Conservation (phyloP, 1,140 invertebrate genomes). For the Drosophila pruinosa region DNA sequence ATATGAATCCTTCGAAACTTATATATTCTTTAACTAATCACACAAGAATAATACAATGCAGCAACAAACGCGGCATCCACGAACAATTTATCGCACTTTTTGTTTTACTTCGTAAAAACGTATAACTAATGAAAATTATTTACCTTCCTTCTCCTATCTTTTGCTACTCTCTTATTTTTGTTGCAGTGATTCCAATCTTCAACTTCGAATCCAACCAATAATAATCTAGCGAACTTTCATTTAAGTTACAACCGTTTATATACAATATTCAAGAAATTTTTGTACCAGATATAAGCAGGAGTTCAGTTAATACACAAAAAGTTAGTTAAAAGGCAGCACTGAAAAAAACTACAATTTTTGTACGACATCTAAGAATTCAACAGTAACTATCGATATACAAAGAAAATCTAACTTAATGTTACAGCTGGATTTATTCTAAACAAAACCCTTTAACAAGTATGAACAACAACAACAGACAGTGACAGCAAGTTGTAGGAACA, state of each 20-base stretch:
- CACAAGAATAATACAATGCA: neutral
- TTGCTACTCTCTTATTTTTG: constrained; percentile 18
- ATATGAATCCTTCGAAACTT: constrained; percentile 9
- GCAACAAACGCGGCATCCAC: neutral
- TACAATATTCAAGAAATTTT: constrained; percentile 54
- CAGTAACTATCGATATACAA: constrained; percentile 23
- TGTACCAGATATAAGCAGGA: constrained; percentile 50
- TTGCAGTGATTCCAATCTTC: constrained; percentile 70
- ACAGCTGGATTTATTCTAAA: constrained; percentile 19
- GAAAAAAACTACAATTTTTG: constrained; percentile 28
- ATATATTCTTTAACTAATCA: constrained; percentile 16
- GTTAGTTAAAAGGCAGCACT: constrained; percentile 23
- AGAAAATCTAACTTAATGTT: neutral
- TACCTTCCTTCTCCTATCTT: neutral
- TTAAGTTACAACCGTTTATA: constrained; percentile 31
- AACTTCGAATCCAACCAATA: constrained; percentile 60
- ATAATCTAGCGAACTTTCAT: constrained; percentile 56
- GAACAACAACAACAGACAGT: constrained; percentile 18
- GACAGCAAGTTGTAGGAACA: neutral
- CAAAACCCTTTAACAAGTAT: constrained; percentile 16
- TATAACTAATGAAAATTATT: constrained; percentile 29
- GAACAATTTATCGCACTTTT: neutral
- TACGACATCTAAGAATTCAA: neutral
- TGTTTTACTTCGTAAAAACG: neutral
- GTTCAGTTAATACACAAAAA: constrained; percentile 24